A percentile compares a stretch with the other conserved stretches of the same genome.
Conservation (phyloP, 2,888 invertebrate species). For the Chrysolina haemoptera region DNA sequence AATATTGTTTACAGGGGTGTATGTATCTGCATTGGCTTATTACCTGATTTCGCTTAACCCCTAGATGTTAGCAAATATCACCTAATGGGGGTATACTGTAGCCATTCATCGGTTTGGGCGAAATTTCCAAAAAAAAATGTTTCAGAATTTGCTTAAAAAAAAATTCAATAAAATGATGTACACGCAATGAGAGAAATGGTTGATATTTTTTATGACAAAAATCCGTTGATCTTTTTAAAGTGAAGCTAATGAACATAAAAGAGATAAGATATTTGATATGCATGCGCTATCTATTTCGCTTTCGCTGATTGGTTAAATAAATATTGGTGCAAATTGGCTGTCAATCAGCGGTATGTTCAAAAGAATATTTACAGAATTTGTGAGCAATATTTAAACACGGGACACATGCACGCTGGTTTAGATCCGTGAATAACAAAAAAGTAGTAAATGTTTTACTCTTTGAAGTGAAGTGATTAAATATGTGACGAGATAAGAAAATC, state of each 20-base stretch:
- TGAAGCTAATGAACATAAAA: background rate
- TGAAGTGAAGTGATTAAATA: slow-evolving; percentile 16
- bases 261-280: slow-evolving; percentile 14
- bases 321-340: slow-evolving; percentile 45
- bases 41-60: too few relatives aligned
- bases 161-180: too few relatives aligned
- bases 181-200: too few relatives aligned
- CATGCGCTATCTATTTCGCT: slow-evolving; percentile 23
- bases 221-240: slow-evolving; percentile 1
- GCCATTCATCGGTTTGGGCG: too few relatives aligned
- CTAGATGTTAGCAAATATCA: too few relatives aligned
- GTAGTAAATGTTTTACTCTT: slow-evolving; percentile 1
- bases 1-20: too few relatives aligned
- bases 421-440: background rate
- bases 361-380: slow-evolving; percentile 32
- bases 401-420: background rate
- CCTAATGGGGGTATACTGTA: too few relatives aligned
- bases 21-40: too few relatives aligned
- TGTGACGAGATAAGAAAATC: background rate
- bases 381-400: background rate
- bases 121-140: too few relatives aligned
- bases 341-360: slow-evolving; percentile 45
- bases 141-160: too few relatives aligned
- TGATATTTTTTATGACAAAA: slow-evolving; percentile 1
- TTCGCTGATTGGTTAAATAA: slow-evolving; percentile 52